Percentiles rank a stretch among this genome's conserved stretches.
phyloP scores from a whole-genome alignment of 1,140 invertebrate genomes.

The Brachionus koreanus region DNA sequence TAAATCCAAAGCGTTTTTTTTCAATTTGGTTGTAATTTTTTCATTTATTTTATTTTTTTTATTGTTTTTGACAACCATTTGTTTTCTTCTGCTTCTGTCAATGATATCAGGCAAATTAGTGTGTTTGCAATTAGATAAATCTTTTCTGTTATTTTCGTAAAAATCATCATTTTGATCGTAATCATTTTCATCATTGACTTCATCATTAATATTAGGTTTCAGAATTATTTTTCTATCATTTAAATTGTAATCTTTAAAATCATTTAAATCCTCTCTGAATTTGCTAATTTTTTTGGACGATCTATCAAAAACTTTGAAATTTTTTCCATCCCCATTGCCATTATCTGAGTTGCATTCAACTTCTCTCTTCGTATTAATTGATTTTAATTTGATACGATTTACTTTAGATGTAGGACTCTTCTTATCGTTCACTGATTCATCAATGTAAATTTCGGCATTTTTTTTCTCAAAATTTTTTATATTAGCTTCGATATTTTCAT shows the following conservation, averaged over 20 bases:
- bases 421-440: neutral
- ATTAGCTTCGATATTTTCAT: neutral
- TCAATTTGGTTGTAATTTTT: neutral
- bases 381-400: neutral
- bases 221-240: constrained; percentile 53
- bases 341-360: neutral
- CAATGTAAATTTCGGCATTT: neutral
- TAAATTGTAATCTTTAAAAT: constrained; percentile 48
- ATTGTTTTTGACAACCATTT: neutral
- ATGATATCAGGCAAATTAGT: neutral
- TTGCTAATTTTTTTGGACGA: neutral
- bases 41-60: neutral
- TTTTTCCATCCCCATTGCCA: neutral
- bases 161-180: neutral
- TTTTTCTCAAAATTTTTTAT: neutral
- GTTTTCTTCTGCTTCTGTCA: neutral
- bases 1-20: neutral
- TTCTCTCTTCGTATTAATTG: neutral
- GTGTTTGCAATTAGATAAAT: neutral
- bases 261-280: constrained; percentile 49
- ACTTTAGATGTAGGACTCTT: neutral
- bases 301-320: neutral
- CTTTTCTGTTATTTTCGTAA: neutral
- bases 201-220: constrained; percentile 55
- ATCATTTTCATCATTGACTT: neutral